A percentile compares a stretch with the other conserved stretches of the same genome.
phyloP scores from a whole-genome alignment of 2,888 invertebrate genomes.

The Napeogenes inachia region DNA sequence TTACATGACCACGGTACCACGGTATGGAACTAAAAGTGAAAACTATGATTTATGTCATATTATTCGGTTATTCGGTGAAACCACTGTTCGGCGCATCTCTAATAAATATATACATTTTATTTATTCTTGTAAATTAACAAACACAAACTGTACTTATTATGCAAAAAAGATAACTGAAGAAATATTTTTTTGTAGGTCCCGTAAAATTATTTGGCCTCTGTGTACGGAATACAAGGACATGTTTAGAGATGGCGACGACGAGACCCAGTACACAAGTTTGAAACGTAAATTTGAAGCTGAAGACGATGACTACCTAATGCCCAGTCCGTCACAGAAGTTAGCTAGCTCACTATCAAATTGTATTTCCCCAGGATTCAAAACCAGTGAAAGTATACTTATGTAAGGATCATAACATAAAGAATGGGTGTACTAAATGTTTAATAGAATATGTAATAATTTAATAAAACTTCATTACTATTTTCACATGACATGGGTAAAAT shows the following conservation, averaged over 20 bases:
- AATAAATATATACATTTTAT: too few relatives aligned
- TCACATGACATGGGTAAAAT: too few relatives aligned
- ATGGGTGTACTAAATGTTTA: neutral
- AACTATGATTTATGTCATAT: too few relatives aligned
- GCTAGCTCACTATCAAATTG: slow-evolving; percentile 56
- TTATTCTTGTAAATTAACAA: too few relatives aligned
- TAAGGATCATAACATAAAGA: slow-evolving; percentile 13
- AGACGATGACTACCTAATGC: slow-evolving; percentile 66
- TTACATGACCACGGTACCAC: too few relatives aligned
- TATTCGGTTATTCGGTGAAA: too few relatives aligned
- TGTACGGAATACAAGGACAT: slow-evolving; percentile 75
- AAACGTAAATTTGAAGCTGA: slow-evolving; percentile 60
- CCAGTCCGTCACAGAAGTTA: slow-evolving; percentile 53
- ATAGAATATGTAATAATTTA: neutral
- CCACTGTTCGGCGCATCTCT: too few relatives aligned
- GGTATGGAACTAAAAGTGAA: too few relatives aligned
- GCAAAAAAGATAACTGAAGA: neutral
- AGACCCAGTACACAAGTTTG: slow-evolving; percentile 59
- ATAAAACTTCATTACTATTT: too few relatives aligned
- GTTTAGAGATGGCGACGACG: slow-evolving; percentile 55
- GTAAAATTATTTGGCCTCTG: slow-evolving; percentile 69
- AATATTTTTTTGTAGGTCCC: slow-evolving; percentile 55
- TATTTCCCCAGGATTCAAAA: slow-evolving; percentile 64
- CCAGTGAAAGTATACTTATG: slow-evolving; percentile 53
- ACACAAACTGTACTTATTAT: too few relatives aligned